Conservation (phyloP, 2,113 vertebrate species). For the Megaceryle torquata region DNA sequence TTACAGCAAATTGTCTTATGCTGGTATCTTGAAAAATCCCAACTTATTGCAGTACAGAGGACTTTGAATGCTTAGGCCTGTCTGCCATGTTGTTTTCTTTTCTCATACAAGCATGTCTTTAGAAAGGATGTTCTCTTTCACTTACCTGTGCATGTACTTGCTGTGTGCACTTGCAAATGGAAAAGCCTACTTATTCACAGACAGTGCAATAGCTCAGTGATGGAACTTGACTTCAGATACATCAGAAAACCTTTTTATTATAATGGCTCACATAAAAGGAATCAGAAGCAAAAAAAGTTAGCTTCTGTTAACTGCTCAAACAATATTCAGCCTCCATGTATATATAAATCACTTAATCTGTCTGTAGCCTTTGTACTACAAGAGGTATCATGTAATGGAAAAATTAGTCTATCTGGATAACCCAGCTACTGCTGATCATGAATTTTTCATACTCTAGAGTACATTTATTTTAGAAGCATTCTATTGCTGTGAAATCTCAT, state of each 20-base stretch:
- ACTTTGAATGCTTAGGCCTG: background rate
- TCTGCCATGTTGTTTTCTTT: background rate
- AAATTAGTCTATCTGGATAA: background rate
- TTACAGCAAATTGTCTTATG: background rate
- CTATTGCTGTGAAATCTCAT: background rate
- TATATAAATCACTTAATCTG: background rate
- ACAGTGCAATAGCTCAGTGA: background rate
- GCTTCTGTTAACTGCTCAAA: background rate
- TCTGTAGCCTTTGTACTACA: background rate
- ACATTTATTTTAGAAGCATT: background rate
- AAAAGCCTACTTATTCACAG: background rate
- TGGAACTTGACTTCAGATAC: background rate
- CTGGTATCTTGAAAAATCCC: background rate
- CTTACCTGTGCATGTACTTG: background rate
- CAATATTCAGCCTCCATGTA: background rate
- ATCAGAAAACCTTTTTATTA: background rate
- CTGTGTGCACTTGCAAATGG: background rate
- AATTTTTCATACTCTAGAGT: background rate
- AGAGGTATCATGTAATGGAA: background rate
- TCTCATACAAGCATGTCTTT: background rate
- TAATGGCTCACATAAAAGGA: background rate
- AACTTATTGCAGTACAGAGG: background rate
- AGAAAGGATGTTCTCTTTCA: background rate
- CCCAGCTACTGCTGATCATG: background rate
- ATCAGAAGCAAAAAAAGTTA: background rate